phyloP scores from a whole-genome alignment of 2,797 vertebrate genomes.

The Crenuchus spilurus region DNA sequence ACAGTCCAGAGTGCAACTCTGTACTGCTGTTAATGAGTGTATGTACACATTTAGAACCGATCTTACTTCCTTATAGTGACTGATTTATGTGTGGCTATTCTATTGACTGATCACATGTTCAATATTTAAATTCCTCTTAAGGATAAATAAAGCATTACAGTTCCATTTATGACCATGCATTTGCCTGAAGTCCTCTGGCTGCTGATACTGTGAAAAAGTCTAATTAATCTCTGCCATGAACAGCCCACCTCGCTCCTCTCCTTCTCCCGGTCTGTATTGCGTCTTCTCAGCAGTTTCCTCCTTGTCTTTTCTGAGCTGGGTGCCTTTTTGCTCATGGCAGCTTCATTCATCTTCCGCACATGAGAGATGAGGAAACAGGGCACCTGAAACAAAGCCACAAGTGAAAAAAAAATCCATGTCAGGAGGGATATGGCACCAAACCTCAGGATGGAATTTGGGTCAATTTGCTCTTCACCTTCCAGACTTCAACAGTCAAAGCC shows the following conservation, averaged over 20 bases:
- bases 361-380: constrained; percentile 91
- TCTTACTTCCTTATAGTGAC: not conserved
- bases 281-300: constrained; percentile 81
- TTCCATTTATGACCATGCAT: too few species aligned
- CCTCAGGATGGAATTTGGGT: constrained; percentile 5
- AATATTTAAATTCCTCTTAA: too few species aligned
- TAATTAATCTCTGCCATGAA: not conserved
- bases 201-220: not conserved
- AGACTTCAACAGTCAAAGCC: not conserved
- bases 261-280: constrained; percentile 80
- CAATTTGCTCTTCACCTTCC: constrained; percentile 2
- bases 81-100: too few species aligned
- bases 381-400: constrained; percentile 72
- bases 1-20: too few species aligned
- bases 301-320: constrained; percentile 78
- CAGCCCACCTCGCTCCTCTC: constrained; percentile 80
- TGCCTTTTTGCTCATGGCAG: constrained; percentile 79
- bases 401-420: not conserved
- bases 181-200: not conserved
- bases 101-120: too few species aligned
- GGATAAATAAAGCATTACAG: too few species aligned
- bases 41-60: not conserved
- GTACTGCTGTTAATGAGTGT: not conserved
- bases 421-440: not conserved
- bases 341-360: constrained; percentile 91